Conservation (phyloP, 1,140 invertebrate genomes). For the Notospermus geniculatus region DNA sequence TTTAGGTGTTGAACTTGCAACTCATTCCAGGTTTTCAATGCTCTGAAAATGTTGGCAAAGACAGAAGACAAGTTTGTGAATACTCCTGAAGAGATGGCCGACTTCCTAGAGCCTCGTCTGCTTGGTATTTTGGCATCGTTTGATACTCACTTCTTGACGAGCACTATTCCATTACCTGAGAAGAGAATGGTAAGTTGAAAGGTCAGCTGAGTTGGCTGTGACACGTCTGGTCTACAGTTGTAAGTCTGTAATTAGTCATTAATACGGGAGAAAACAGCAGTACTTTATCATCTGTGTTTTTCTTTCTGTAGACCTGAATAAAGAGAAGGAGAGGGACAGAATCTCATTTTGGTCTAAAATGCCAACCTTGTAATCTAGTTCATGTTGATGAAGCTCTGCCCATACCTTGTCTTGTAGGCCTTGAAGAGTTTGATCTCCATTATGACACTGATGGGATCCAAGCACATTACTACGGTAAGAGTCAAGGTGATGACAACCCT, state of each 20-base stretch:
- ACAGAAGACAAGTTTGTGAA: conserved; percentile 33
- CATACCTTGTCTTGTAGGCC: conserved; percentile 34
- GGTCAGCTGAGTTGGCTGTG: no score
- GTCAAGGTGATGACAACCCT: conserved; percentile 84
- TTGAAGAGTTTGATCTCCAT: conserved; percentile 54
- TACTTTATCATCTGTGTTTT: no score
- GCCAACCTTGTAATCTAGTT: no score
- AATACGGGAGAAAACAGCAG: no score
- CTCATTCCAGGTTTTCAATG: conserved; percentile 45
- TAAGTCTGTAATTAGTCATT: no score
- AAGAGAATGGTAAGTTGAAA: conserved; percentile 67
- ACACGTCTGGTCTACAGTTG: no score
- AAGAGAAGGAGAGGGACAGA: no score
- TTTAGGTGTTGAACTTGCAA: no score
- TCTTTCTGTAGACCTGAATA: no score
- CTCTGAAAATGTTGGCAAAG: conserved; percentile 45
- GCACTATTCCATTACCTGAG: conserved; percentile 65
- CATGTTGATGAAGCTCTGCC: no score
- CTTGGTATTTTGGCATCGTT: conserved; percentile 79
- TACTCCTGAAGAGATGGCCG: conserved; percentile 54
- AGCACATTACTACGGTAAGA: conserved; percentile 73
- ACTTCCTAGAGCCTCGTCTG: conserved; percentile 74
- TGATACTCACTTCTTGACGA: conserved; percentile 71
- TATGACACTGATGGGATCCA: conserved; percentile 67
- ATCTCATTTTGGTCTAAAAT: no score